phyloP scores from a whole-genome alignment of 2,888 invertebrate species.

The Drosophila pseudotalamancana region DNA sequence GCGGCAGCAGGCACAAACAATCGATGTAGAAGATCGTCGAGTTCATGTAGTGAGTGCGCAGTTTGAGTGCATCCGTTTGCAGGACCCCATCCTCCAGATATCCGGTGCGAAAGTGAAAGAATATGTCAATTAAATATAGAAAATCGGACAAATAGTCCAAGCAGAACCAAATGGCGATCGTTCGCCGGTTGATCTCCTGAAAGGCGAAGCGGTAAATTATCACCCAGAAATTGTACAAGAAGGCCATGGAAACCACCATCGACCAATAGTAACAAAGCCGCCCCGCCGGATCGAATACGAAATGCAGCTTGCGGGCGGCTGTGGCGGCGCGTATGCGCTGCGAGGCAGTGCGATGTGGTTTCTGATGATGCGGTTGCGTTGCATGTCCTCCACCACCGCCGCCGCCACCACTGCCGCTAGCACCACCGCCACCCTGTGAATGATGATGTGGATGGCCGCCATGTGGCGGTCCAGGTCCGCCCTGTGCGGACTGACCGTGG shows the following conservation, averaged over 20 bases:
- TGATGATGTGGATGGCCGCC: too few relatives aligned
- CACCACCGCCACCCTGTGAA: slow-evolving; percentile 24
- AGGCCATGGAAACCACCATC: slow-evolving; percentile 97
- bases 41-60: slow-evolving; percentile 99
- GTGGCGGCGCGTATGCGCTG: slow-evolving; percentile 82
- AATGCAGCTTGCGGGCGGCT: slow-evolving; percentile 90
- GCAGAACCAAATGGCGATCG: slow-evolving; percentile 97
- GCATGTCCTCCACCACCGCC: slow-evolving; percentile 18
- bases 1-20: slow-evolving; percentile 97
- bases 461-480: slow-evolving; percentile 59
- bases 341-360: slow-evolving; percentile 81
- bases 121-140: slow-evolving; percentile 97
- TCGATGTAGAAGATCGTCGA: slow-evolving; percentile 98
- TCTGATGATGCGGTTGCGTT: slow-evolving; percentile 63
- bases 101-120: slow-evolving; percentile 98
- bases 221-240: slow-evolving; percentile 98
- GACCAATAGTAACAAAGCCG: slow-evolving; percentile 98
- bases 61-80: slow-evolving; percentile 96
- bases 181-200: slow-evolving; percentile 97
- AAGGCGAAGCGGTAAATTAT: slow-evolving; percentile 99
- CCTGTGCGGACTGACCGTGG: slow-evolving; percentile 62
- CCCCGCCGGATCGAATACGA: slow-evolving; percentile 99
- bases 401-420: slow-evolving; percentile 14
- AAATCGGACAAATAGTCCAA: slow-evolving; percentile 98
- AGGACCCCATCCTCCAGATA: slow-evolving; percentile 99